These are phyloP conservation scores for Achroia grisella DNA, from an alignment of 1,140 invertebrate species.

Conservation along the genomic window DNA sequence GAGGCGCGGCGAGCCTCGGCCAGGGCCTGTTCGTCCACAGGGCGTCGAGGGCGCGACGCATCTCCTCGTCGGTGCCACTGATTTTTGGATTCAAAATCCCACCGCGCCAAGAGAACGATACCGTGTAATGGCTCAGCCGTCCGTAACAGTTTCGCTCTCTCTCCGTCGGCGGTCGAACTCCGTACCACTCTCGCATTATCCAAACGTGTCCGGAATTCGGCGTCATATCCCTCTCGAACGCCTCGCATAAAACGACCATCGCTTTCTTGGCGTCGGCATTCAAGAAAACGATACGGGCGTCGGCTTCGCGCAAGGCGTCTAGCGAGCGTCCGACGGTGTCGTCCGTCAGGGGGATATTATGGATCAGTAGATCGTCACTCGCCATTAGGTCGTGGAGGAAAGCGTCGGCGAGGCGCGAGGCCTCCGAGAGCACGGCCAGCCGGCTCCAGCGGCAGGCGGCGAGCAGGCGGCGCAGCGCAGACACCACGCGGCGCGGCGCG, in stretches of 20 bases:
- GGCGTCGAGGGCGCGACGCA: too few species aligned
- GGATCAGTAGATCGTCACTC: not conserved
- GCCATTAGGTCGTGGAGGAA: not conserved
- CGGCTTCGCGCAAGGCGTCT: not conserved
- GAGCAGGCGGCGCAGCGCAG: not conserved
- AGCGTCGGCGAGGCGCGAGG: not conserved
- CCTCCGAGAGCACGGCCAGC: constrained; percentile 2
- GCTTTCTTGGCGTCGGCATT: not conserved
- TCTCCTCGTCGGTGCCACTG: too few species aligned
- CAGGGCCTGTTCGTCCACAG: not conserved
- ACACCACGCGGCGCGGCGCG: not conserved
- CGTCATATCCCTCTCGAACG: not conserved
- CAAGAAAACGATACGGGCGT: constrained; percentile 3
- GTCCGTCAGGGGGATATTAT: not conserved
- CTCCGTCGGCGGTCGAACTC: not conserved
- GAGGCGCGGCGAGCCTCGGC: not conserved
- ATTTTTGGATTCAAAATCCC: too few species aligned
- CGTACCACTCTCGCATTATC: constrained; percentile 3
- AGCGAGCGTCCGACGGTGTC: not conserved
- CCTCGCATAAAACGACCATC: not conserved
- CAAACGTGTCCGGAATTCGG: not conserved
- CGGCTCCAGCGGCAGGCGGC: not conserved
- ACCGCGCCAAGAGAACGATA: constrained; percentile 6
- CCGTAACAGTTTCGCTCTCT: not conserved
- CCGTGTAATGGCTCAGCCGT: not conserved